Percentiles rank a stretch among this genome's conserved stretches.
Conservation (phyloP, 2,888 invertebrate genomes). For the Coecobrya sp. region DNA sequence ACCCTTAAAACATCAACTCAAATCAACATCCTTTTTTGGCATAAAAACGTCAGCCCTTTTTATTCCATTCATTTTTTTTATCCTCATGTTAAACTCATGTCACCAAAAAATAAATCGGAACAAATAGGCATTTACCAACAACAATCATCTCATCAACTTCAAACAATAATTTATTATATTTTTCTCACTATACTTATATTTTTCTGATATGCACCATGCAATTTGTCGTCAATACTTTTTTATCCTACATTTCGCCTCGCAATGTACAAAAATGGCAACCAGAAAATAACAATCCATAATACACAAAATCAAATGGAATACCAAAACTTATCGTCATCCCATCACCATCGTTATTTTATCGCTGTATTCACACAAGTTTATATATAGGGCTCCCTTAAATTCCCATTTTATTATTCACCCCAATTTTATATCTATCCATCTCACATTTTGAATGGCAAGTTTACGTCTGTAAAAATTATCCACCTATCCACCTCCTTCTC, state of each 20-base stretch:
- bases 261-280: background rate
- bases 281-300: too few relatives aligned
- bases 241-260: background rate
- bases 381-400: background rate
- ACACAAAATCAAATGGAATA: too few relatives aligned
- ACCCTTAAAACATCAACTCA: background rate
- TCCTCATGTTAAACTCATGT: background rate
- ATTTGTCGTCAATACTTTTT: background rate
- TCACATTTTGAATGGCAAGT: slow-evolving; percentile 29
- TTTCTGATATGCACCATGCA: too few relatives aligned
- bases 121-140: slow-evolving; percentile 6
- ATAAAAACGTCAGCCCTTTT: background rate
- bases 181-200: too few relatives aligned
- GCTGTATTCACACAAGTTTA: too few relatives aligned
- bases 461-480: background rate
- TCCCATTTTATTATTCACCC: background rate
- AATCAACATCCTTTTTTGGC: background rate
- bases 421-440: background rate
- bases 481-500: slow-evolving; percentile 13
- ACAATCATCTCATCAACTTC: too few relatives aligned
- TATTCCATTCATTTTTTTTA: background rate
- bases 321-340: too few relatives aligned
- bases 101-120: slow-evolving; percentile 22
- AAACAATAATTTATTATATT: slow-evolving; percentile 24
- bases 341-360: too few relatives aligned